Evolutionary conservation across 2,797 vertebrate species (phyloP).

Genomic region (Premnoplex brunnescens): DNA sequence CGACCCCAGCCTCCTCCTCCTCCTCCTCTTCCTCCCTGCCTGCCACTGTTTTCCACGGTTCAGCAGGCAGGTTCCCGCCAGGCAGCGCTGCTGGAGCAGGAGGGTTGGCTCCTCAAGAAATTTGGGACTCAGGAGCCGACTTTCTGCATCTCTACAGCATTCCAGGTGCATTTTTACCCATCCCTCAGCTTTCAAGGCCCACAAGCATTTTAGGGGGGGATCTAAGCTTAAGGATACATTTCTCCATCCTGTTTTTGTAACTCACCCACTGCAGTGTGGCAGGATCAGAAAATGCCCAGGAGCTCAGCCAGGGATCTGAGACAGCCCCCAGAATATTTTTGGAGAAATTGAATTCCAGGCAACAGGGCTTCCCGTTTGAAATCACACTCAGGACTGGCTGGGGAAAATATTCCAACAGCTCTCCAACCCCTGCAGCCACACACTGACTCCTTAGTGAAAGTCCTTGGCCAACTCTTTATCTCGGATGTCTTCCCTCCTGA

Average conservation of each 20-base stretch:
- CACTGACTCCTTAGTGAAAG: neutral
- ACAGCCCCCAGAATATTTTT: neutral
- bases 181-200: neutral
- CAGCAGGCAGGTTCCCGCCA: neutral
- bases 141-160: neutral
- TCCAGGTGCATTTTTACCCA: neutral
- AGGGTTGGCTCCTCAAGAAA: neutral
- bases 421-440: neutral
- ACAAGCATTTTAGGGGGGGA: rapidly evolving
- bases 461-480: neutral
- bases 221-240: neutral
- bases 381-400: neutral
- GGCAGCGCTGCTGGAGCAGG: neutral
- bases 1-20: neutral
- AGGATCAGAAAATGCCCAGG: neutral
- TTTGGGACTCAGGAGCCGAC: neutral
- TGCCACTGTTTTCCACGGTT: neutral
- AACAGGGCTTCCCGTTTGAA: neutral
- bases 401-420: rapidly evolving
- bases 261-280: neutral
- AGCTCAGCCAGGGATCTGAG: neutral
- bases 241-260: neutral
- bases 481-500: neutral
- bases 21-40: neutral
- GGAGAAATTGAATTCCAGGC: neutral